Conservation (phyloP, 2,888 invertebrate genomes). For the Andrena marginata region DNA sequence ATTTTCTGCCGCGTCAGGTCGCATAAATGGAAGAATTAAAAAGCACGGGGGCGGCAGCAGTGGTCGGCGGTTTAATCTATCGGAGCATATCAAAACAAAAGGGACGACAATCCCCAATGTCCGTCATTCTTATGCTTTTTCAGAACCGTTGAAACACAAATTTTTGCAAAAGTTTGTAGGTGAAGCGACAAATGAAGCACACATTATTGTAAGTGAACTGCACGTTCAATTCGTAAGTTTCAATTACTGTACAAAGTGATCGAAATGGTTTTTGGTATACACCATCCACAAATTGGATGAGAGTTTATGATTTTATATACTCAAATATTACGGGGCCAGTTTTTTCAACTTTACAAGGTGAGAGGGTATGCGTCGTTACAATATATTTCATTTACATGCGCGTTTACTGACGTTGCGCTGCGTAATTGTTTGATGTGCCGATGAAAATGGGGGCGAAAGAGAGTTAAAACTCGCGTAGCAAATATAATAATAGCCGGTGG, state of each 20-base stretch:
- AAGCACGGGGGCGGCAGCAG: not conserved
- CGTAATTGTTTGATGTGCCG: not conserved
- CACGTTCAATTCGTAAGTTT: too few species aligned
- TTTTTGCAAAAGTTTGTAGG: too few species aligned
- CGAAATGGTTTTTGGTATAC: not conserved
- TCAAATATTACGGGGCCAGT: not conserved
- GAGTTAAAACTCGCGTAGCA: constrained; percentile 6
- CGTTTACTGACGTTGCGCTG: not conserved
- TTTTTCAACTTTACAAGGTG: not conserved
- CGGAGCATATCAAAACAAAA: not conserved
- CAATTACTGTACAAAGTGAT: too few species aligned
- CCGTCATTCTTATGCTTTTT: constrained; percentile 1
- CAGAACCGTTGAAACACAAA: too few species aligned
- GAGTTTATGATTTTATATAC: too few species aligned
- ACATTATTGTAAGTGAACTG: too few species aligned
- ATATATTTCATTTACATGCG: not conserved
- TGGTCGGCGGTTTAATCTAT: constrained; percentile 25
- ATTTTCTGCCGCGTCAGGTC: constrained; percentile 31
- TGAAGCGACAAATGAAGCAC: too few species aligned
- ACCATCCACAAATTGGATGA: not conserved
- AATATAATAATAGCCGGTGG: constrained; percentile 24
- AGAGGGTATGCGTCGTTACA: not conserved
- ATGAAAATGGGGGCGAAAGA: not conserved
- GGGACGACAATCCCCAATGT: constrained; percentile 8
- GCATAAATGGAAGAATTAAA: constrained; percentile 27